phyloP scores from a whole-genome alignment of 2,888 invertebrate genomes.

The Rotaria magnacalcarata region DNA sequence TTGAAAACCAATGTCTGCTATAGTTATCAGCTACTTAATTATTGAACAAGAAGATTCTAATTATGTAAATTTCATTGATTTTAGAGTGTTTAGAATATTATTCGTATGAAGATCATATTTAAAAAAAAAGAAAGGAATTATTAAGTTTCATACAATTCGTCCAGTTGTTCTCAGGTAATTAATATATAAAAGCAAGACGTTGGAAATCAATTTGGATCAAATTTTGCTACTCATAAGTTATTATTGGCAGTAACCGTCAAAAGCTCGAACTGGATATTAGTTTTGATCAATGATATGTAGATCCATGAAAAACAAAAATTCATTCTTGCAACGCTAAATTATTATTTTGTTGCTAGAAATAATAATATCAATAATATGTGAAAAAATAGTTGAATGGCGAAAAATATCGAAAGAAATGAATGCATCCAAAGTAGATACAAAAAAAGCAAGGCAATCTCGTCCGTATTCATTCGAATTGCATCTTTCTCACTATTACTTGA shows the following conservation, averaged over 20 bases:
- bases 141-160: not conserved
- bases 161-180: constrained; percentile 24
- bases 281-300: not conserved
- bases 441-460: constrained; percentile 38
- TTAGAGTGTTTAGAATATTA: too few relatives aligned
- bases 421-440: constrained; percentile 25
- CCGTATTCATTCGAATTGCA: not conserved
- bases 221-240: constrained; percentile 39
- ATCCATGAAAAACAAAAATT: not conserved
- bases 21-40: too few relatives aligned
- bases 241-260: constrained; percentile 39
- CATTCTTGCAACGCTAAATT: too few relatives aligned
- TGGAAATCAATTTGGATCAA: constrained; percentile 45
- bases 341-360: too few relatives aligned
- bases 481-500: not conserved
- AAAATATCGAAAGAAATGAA: not conserved
- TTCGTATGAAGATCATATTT: too few relatives aligned
- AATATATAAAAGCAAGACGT: constrained; percentile 43
- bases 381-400: too few relatives aligned
- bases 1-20: too few relatives aligned
- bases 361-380: too few relatives aligned
- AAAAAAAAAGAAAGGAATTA: too few relatives aligned
- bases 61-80: too few relatives aligned
- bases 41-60: too few relatives aligned
- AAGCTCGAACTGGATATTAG: constrained; percentile 39